These are phyloP conservation scores for Mythimna loreyi DNA, from an alignment of 2,888 invertebrate species.

Conservation along the genomic window DNA sequence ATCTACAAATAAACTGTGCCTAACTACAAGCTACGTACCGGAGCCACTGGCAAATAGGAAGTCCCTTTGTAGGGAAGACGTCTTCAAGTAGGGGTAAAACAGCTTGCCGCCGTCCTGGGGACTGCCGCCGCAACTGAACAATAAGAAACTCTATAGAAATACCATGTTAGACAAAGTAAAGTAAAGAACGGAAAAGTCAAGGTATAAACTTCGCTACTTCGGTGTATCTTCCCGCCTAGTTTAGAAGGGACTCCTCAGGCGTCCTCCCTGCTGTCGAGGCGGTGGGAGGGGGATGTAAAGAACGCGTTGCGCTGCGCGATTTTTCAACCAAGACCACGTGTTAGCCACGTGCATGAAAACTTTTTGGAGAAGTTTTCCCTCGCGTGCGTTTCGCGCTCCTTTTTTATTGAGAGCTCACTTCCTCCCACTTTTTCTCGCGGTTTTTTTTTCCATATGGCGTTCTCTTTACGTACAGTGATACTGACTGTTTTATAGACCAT, in stretches of 20 bases:
- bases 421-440: slow-evolving; percentile 27
- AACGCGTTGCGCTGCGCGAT: slow-evolving; percentile 84
- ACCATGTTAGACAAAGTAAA: slow-evolving; percentile 52
- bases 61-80: slow-evolving; percentile 91
- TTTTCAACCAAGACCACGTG: slow-evolving; percentile 90
- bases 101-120: slow-evolving; percentile 86
- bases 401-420: slow-evolving; percentile 55
- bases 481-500: slow-evolving; percentile 49
- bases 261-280: slow-evolving; percentile 54
- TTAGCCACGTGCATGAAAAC: slow-evolving; percentile 85
- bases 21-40: slow-evolving; percentile 81
- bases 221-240: slow-evolving; percentile 70
- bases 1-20: slow-evolving; percentile 63
- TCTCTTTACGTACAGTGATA: slow-evolving; percentile 59
- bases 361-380: slow-evolving; percentile 81
- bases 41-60: slow-evolving; percentile 91
- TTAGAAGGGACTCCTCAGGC: slow-evolving; percentile 75
- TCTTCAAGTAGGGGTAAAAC: slow-evolving; percentile 91
- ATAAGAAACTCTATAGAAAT: slow-evolving; percentile 64
- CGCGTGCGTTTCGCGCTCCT: slow-evolving; percentile 62
- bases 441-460: slow-evolving; percentile 55
- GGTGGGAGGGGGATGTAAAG: slow-evolving; percentile 74
- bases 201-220: slow-evolving; percentile 40
- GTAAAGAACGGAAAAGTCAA: slow-evolving; percentile 57
- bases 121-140: slow-evolving; percentile 79